Evolutionary conservation across 1,140 invertebrate species (phyloP), one percentile per base, ranked within the genome.

Genomic region (Bombus picipes): DNA sequence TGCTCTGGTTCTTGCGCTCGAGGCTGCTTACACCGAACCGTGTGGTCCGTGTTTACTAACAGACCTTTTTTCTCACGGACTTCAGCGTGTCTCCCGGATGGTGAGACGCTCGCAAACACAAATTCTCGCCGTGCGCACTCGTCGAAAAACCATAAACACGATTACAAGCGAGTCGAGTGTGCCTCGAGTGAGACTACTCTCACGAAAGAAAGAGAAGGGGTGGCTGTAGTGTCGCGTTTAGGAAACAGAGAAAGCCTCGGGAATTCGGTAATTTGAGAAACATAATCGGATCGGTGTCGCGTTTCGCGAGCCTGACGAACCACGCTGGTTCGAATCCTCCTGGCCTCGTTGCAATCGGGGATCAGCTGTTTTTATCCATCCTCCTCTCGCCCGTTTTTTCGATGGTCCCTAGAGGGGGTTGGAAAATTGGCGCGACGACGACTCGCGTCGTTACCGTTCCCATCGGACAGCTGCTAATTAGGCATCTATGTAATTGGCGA

Each of bases 231-330:
- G 15, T 25, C 0, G 65, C 22, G 65, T 37, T 62, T 85, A 78
- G 68, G 68, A 90, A 87, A 76, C 87, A 81, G 78, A 62, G 59
- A 62, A 13, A 62, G 59, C 10, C 28, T n/a, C 12, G 83, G 86
- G 87, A 90, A 91, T 93, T 91, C 47, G 81, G 93, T 93, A 93
- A 94, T 93, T 94, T 90, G 91, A 95, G 91, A 92, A 88, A 81
- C 87, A 92, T 95, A 94, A 95, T 94, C 93, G 93, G 94, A 93
- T 95, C 89, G 89, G 93, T 93, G 89, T 94, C 92, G 81, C 82
- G 84, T 94, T 94, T 93, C 93, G 81, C 88, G 81, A 89, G 88
- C 74, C 89, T 90, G 85, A 90, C 85, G 92, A 91, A 92, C 90
- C 86, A 88, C 85, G 80, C 76, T 81, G 79, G 43, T 76, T 70